Evolutionary conservation across 2,797 vertebrate genomes (phyloP).

Genomic region (Morus bassanus): DNA sequence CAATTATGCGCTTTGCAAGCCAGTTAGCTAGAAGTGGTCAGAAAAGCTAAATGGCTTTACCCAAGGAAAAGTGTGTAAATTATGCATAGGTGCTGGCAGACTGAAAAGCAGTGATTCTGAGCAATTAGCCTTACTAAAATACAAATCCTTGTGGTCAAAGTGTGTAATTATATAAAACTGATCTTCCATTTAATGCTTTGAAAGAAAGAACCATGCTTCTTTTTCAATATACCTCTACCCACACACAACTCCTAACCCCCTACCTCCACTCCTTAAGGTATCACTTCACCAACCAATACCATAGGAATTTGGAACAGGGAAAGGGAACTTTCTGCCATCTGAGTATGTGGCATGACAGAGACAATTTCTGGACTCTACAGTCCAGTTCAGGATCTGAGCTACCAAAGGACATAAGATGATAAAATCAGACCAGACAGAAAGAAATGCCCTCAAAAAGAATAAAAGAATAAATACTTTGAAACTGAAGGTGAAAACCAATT

Average conservation of each 20-base stretch:
- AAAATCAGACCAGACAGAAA: neutral
- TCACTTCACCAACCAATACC: neutral
- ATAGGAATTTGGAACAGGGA: neutral
- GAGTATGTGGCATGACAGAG: neutral
- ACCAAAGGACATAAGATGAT: neutral
- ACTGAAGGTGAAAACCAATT: neutral
- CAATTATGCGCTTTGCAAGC: neutral
- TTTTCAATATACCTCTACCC: neutral
- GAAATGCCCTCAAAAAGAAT: neutral
- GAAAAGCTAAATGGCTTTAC: neutral
- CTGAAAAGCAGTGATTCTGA: neutral
- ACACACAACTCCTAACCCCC: neutral
- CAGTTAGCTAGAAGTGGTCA: neutral
- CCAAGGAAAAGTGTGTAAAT: neutral
- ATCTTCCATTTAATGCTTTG: neutral
- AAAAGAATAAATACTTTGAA: neutral
- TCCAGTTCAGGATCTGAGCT: neutral
- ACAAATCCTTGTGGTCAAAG: neutral
- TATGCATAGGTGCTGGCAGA: neutral
- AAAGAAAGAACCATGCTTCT: neutral
- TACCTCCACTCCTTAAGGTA: too few relatives aligned
- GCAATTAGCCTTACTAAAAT: neutral
- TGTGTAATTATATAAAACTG: neutral
- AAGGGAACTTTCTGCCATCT: neutral
- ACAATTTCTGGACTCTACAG: neutral